Evolutionary conservation across 2,888 invertebrate genomes (phyloP).

Genomic region (Thysanoteuthis rhombus): DNA sequence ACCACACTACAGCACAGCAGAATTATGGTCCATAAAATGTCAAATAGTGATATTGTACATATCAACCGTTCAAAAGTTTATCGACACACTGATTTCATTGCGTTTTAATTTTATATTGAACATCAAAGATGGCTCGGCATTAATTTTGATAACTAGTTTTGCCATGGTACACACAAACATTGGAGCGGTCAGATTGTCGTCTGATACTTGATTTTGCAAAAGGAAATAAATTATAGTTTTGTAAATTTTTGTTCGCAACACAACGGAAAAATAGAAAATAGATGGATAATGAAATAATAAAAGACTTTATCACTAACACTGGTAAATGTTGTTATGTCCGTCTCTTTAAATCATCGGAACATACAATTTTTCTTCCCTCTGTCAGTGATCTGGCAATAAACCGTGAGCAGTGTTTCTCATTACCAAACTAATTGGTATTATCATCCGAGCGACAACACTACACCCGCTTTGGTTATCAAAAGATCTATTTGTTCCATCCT

Average conservation of each 20-base stretch:
- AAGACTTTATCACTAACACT: neutral
- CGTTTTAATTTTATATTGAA: neutral
- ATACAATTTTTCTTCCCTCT: neutral
- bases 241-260: neutral
- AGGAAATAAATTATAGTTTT: neutral
- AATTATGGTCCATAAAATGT: too few species aligned
- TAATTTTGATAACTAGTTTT: neutral
- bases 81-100: neutral
- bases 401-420: neutral
- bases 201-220: neutral
- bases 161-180: neutral
- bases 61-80: neutral
- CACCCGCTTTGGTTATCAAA: neutral
- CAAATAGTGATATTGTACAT: too few species aligned
- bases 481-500: neutral
- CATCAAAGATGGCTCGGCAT: neutral
- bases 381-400: neutral
- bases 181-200: neutral
- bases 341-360: neutral
- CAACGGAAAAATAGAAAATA: neutral
- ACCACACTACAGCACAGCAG: too few species aligned
- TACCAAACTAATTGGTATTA: neutral
- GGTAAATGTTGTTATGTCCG: neutral
- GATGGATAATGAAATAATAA: neutral
- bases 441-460: neutral